Evolutionary conservation across 2,113 vertebrate genomes (phyloP), one percentile per base, ranked within the genome.

Genomic region (Pachypanchax playfairii): DNA sequence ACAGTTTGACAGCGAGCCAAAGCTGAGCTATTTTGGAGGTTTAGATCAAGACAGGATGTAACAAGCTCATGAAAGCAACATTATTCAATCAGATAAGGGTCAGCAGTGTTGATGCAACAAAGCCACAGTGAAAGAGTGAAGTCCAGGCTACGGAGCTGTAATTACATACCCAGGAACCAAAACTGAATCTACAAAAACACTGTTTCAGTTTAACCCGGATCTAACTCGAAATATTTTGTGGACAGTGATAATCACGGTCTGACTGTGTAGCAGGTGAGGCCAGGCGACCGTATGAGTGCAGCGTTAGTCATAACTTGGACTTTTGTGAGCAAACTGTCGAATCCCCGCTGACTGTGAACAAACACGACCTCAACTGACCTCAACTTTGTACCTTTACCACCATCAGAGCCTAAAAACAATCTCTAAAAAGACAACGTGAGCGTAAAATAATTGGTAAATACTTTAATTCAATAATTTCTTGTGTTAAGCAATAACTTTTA

Each of bases 1-100:
- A 77, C 42, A 51, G 58, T 8, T 69, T 44, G 74, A 64, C 73
- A 20, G 26, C 3, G 29, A 60, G 73, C 61, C 74, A 53, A 62
- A 53, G 26, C 48, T 12, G 3, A 31, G 70, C 33, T 54, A 69
- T 61, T 56, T 25, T 25, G 39, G 57, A 54, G 59, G 56, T n/a
- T n/a, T n/a, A n/a, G n/a, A n/a, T n/a, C n/a, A 60, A 78, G 58
- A 54, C 17, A 35, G 44, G 57, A 42, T 59, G 35, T 58, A 57
- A 60, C 43, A 52, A 54, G 48, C 56, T 57, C 10, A 69, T 78
- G 76, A 85, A 83, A 83, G 69, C 71, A 58, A 65, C 72, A 79
- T 85, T 82, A 71, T 82, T 84, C 31, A 4, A 35, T 22, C 13
- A 63, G 56, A 80, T 65, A 70, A 72, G 43, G 78, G 60, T 75